phyloP scores from a whole-genome alignment of 2,797 vertebrate species.

The Caiman crocodilus region DNA sequence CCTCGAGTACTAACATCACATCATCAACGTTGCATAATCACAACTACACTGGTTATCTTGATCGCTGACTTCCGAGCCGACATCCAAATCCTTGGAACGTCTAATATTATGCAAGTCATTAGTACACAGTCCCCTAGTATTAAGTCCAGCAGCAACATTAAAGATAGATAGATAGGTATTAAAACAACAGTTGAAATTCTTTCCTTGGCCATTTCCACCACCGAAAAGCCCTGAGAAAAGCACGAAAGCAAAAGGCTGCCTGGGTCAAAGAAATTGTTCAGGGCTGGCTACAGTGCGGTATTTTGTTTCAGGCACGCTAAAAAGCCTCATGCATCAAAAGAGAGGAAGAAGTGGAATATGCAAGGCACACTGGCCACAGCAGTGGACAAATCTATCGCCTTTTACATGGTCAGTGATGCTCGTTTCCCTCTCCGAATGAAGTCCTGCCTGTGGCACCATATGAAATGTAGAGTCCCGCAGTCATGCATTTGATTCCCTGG shows the following conservation, averaged over 20 bases:
- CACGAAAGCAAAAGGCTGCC: slow-evolving; percentile 25
- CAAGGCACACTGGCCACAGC: not conserved
- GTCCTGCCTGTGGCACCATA: not conserved
- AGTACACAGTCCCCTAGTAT: not conserved
- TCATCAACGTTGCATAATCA: slow-evolving; percentile 37
- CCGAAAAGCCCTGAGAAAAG: slow-evolving; percentile 38
- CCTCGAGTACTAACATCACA: slow-evolving; percentile 58
- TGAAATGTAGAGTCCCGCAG: not conserved
- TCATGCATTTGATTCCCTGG: accelerated
- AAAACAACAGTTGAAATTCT: slow-evolving; percentile 42
- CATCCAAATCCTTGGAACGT: not conserved
- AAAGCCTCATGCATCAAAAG: not conserved
- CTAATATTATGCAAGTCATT: accelerated
- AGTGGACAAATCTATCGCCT: not conserved
- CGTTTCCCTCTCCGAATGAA: not conserved
- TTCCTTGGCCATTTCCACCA: not conserved
- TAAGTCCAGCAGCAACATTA: too few relatives aligned
- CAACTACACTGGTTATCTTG: not conserved
- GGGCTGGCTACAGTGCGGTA: not conserved
- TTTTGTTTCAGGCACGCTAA: slow-evolving; percentile 8
- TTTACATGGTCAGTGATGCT: not conserved
- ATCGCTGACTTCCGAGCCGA: not conserved
- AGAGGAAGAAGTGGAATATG: not conserved
- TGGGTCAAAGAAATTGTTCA: slow-evolving; percentile 39
- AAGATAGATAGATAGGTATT: not conserved